A percentile compares a stretch with the other conserved stretches of the same genome.
Conservation (phyloP, 2,888 invertebrate genomes). For the Nomada hirtipes region DNA sequence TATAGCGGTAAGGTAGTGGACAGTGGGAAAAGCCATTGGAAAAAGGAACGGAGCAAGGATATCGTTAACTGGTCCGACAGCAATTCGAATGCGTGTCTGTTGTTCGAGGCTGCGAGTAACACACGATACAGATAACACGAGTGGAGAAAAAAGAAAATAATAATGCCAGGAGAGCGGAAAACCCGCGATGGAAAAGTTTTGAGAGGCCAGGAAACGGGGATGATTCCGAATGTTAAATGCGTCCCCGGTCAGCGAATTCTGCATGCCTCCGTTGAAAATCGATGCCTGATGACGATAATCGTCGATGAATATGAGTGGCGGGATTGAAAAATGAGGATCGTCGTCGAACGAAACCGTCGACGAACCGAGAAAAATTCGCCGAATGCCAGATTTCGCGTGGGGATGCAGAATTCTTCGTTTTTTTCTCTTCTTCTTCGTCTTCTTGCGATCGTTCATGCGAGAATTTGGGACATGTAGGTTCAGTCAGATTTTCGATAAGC, state of each 20-base stretch:
- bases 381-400: neutral
- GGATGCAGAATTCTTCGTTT: neutral
- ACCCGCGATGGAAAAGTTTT: slow-evolving; percentile 23
- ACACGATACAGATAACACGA: slow-evolving; percentile 22
- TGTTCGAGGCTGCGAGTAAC: slow-evolving; percentile 34
- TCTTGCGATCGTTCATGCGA: neutral
- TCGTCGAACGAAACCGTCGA: neutral
- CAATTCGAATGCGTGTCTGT: slow-evolving; percentile 40
- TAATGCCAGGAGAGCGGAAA: slow-evolving; percentile 5
- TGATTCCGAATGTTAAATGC: slow-evolving; percentile 38
- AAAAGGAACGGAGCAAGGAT: slow-evolving; percentile 31
- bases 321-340: slow-evolving; percentile 3
- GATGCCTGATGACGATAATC: slow-evolving; percentile 37
- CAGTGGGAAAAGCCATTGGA: slow-evolving; percentile 5
- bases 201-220: slow-evolving; percentile 2
- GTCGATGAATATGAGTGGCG: slow-evolving; percentile 30
- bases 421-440: neutral
- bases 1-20: neutral
- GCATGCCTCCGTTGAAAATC: slow-evolving; percentile 35
- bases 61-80: slow-evolving; percentile 44
- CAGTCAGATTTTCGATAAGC: neutral
- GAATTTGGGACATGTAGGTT: neutral
- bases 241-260: slow-evolving; percentile 5
- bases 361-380: slow-evolving; percentile 1
- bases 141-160: slow-evolving; percentile 26